Evolutionary conservation across 2,113 vertebrate genomes (phyloP).

Genomic region (Taxidea taxus): DNA sequence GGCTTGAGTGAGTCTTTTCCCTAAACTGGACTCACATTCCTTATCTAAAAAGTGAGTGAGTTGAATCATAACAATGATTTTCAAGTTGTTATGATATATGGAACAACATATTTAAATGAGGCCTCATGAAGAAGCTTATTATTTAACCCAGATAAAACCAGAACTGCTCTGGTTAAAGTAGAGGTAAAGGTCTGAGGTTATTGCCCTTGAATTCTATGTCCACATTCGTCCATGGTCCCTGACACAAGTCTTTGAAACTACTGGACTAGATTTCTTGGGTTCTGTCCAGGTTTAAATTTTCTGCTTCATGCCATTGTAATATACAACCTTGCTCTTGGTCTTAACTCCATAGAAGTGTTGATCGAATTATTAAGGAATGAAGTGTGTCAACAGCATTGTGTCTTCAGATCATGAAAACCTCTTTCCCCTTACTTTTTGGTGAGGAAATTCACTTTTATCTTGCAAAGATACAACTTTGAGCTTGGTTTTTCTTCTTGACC

Average conservation of each 20-base stretch:
- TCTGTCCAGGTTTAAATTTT: not conserved
- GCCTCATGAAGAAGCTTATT: not conserved
- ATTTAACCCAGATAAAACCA: not conserved
- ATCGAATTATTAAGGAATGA: not conserved
- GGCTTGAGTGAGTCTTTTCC: not conserved
- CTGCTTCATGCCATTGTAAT: not conserved
- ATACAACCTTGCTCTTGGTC: not conserved
- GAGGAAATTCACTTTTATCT: not conserved
- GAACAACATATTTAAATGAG: not conserved
- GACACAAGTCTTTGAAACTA: not conserved
- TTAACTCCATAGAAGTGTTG: not conserved
- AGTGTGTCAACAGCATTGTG: not conserved
- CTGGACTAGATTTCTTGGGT: not conserved
- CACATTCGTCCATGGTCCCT: not conserved
- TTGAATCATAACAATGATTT: not conserved
- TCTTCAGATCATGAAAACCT: not conserved
- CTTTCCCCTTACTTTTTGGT: not conserved
- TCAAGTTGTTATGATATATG: not conserved
- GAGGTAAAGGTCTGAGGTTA: not conserved
- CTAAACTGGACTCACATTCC: not conserved
- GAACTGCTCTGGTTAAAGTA: not conserved
- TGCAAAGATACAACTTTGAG: not conserved
- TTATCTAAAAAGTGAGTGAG: not conserved
- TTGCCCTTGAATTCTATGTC: not conserved
- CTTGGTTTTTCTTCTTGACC: not conserved